phyloP scores from a whole-genome alignment of 92 coral and sea anemone genomes.

The Zoanthus sociatus region DNA sequence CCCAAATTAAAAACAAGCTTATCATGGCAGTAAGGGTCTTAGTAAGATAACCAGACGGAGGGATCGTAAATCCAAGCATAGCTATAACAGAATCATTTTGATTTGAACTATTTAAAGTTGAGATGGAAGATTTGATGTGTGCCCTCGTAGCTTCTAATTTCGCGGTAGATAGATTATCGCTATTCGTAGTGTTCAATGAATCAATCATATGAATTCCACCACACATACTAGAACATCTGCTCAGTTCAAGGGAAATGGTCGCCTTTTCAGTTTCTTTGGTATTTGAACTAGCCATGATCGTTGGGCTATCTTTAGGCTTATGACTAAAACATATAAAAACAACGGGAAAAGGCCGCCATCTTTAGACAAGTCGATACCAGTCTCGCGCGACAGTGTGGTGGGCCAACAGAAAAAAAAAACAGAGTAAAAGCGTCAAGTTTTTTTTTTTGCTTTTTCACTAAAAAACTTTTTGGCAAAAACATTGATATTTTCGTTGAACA shows the following conservation, averaged over 20 bases:
- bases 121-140: background rate
- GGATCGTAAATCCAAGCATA: slow-evolving; percentile 59
- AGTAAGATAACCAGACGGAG: slow-evolving; percentile 72
- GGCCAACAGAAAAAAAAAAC: no score
- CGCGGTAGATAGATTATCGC: background rate
- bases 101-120: background rate
- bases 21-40: slow-evolving; percentile 63
- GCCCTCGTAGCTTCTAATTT: background rate
- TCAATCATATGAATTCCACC: slow-evolving; percentile 25
- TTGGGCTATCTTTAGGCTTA: background rate
- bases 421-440: no score
- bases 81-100: background rate
- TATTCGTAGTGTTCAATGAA: background rate
- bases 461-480: no score
- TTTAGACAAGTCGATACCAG: no score
- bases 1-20: slow-evolving; percentile 72
- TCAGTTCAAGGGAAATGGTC: slow-evolving; percentile 21
- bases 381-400: no score
- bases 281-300: background rate
- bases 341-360: no score
- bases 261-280: background rate
- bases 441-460: no score
- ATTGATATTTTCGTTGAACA: no score
- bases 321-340: no score
- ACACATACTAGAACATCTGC: slow-evolving; percentile 45